These are phyloP conservation scores for Hypsopygia costalis DNA, from an alignment of 2,888 invertebrate species.

Conservation along the genomic window DNA sequence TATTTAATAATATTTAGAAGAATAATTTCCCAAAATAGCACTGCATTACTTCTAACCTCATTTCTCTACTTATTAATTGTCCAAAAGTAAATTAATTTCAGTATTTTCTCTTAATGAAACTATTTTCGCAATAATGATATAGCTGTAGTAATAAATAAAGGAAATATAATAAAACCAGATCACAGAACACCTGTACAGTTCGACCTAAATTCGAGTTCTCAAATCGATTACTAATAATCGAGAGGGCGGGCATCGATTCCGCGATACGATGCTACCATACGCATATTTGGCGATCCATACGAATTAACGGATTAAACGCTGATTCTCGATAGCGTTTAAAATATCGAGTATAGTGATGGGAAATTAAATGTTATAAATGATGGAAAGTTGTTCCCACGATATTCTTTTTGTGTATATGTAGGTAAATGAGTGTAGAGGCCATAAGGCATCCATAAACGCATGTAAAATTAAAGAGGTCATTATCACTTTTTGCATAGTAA, in stretches of 20 bases:
- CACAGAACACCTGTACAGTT: conserved; percentile 12
- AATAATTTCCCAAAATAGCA: too few relatives aligned
- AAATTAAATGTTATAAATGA: neutral
- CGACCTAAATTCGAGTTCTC: conserved; percentile 15
- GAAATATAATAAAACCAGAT: neutral
- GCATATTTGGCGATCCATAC: conserved; percentile 43
- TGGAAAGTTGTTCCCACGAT: neutral
- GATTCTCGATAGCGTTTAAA: conserved; percentile 44
- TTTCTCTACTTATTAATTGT: too few relatives aligned
- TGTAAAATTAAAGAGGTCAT: too few relatives aligned
- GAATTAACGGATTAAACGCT: conserved; percentile 49
- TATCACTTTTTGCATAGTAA: too few relatives aligned
- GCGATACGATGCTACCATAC: conserved; percentile 41
- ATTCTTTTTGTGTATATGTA: neutral
- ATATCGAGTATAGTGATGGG: conserved; percentile 15
- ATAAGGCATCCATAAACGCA: too few relatives aligned
- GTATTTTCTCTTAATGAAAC: too few relatives aligned
- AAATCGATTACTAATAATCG: conserved; percentile 25
- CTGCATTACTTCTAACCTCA: too few relatives aligned
- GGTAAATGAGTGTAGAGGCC: too few relatives aligned
- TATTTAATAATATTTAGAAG: too few relatives aligned
- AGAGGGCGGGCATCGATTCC: conserved; percentile 43
- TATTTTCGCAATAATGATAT: too few relatives aligned
- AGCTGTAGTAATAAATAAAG: neutral
- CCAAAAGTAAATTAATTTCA: too few relatives aligned